These are phyloP conservation scores for Pandion haliaetus DNA, from an alignment of 2,113 vertebrate genomes.

Conservation along the genomic window DNA sequence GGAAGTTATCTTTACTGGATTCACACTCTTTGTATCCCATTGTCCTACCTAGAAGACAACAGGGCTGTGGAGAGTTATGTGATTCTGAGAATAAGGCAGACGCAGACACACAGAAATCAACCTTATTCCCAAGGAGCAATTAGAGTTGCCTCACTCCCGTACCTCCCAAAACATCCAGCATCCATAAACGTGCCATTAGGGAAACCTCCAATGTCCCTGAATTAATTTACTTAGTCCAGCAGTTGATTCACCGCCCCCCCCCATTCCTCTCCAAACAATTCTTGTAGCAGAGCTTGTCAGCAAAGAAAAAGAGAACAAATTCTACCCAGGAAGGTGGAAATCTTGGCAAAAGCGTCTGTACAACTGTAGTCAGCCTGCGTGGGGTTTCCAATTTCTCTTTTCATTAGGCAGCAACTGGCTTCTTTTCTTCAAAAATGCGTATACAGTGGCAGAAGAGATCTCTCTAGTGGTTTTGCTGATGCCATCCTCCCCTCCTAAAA, in stretches of 20 bases:
- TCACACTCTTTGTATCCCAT: not conserved
- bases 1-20: not conserved
- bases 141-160: not conserved
- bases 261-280: not conserved
- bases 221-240: not conserved
- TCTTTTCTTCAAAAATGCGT: not conserved
- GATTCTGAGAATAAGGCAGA: not conserved
- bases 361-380: not conserved
- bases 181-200: fast-evolving
- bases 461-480: conserved; percentile 2
- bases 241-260: not conserved
- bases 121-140: not conserved
- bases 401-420: not conserved
- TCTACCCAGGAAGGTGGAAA: not conserved
- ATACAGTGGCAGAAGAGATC: not conserved
- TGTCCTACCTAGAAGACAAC: not conserved
- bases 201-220: not conserved
- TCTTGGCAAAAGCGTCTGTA: not conserved
- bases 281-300: not conserved
- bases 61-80: not conserved
- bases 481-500: not conserved
- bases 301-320: not conserved
- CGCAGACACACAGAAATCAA: not conserved
- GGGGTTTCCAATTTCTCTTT: not conserved
- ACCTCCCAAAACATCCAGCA: not conserved